phyloP scores from a whole-genome alignment of 1,140 invertebrate species.

The Mylabris phalerata region DNA sequence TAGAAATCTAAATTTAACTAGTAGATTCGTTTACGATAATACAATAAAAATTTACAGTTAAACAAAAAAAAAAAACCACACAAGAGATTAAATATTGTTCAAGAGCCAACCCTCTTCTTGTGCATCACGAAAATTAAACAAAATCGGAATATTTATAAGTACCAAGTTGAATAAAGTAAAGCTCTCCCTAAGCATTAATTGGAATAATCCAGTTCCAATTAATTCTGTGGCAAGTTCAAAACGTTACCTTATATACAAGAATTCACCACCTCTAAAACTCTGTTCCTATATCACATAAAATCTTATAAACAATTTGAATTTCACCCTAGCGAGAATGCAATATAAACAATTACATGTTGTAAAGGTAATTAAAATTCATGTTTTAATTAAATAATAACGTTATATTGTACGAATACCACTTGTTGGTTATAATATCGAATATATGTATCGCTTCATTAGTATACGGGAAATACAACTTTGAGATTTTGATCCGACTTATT shows the following conservation, averaged over 20 bases:
- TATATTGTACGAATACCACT: slow-evolving; percentile 20
- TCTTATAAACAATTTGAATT: slow-evolving; percentile 1
- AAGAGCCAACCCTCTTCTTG: slow-evolving; percentile 7
- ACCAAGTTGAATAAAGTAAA: slow-evolving; percentile 20
- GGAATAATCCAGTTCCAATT: slow-evolving; percentile 41
- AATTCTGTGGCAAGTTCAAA: slow-evolving; percentile 36
- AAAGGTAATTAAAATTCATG: slow-evolving; percentile 36
- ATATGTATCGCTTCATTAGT: slow-evolving; percentile 16
- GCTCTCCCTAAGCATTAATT: slow-evolving; percentile 35
- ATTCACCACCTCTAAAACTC: slow-evolving; percentile 19
- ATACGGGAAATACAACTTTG: neutral
- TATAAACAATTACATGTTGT: slow-evolving; percentile 21
- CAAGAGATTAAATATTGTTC: too few species aligned
- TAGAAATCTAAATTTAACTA: too few species aligned
- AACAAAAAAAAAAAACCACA: too few species aligned
- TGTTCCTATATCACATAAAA: neutral
- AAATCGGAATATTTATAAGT: slow-evolving; percentile 38
- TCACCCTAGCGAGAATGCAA: neutral
- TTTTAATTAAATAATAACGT: slow-evolving; percentile 38
- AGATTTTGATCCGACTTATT: too few species aligned
- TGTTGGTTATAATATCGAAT: slow-evolving; percentile 15
- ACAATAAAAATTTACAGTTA: too few species aligned
- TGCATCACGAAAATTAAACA: slow-evolving; percentile 37
- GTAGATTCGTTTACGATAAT: too few species aligned
- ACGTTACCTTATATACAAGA: slow-evolving; percentile 33